A percentile compares a stretch with the other conserved stretches of the same genome.
Evolutionary conservation across 1,140 invertebrate genomes (phyloP).

Genomic region (Drosophila trapezifrons): DNA sequence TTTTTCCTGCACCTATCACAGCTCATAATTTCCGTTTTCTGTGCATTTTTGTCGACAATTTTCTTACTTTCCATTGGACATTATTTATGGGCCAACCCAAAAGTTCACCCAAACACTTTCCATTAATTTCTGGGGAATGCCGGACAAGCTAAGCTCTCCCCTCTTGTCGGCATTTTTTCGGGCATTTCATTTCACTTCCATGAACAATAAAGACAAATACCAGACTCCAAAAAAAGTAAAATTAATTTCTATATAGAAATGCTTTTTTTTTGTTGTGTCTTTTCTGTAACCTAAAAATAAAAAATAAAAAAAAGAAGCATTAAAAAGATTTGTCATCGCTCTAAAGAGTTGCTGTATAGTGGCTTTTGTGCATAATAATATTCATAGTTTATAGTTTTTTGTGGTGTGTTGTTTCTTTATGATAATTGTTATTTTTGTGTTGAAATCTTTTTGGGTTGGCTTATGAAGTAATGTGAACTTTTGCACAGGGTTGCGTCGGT

Average conservation of each 20-base stretch:
- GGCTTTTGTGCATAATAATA: conserved; percentile 17
- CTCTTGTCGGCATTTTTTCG: conserved; percentile 36
- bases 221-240: conserved; percentile 44
- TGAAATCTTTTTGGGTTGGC: conserved; percentile 9
- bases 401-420: conserved; percentile 23
- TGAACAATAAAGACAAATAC: conserved; percentile 29
- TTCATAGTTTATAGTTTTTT: conserved; percentile 17
- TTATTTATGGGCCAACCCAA: conserved; percentile 19
- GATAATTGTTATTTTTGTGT: conserved; percentile 35
- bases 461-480: conserved; percentile 27
- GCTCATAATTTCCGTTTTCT: neutral
- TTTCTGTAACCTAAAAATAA: conserved; percentile 8
- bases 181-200: conserved; percentile 63
- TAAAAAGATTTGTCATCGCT: conserved; percentile 35
- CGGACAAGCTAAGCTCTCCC: conserved; percentile 4
- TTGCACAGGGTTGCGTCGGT: conserved; percentile 24
- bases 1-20: too few species aligned
- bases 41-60: neutral
- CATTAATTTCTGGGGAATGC: conserved; percentile 36
- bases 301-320: conserved; percentile 4
- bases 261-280: neutral
- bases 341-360: neutral
- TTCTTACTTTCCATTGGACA: conserved; percentile 11
- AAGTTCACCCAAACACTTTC: conserved; percentile 32
- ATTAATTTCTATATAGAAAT: conserved; percentile 61